Evolutionary conservation across 2,888 invertebrate genomes (phyloP).

Genomic region (Junonia oenone): DNA sequence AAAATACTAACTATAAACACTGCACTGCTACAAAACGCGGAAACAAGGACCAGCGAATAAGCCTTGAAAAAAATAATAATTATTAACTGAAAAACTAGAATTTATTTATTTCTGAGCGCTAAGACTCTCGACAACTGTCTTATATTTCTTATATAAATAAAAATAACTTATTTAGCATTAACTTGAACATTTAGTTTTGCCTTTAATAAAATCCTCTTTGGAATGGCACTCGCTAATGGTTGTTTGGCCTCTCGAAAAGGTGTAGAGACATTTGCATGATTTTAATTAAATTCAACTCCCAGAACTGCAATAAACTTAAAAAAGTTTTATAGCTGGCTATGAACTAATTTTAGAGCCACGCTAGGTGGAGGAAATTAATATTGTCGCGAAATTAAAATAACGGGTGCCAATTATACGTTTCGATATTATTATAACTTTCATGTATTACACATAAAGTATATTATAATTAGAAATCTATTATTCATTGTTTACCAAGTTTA

Average conservation of each 20-base stretch:
- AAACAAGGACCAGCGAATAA: no score
- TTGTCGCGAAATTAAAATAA: not conserved
- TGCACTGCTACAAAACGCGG: no score
- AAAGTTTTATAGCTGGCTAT: constrained; percentile 23
- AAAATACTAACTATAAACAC: no score
- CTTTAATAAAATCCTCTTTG: constrained; percentile 27
- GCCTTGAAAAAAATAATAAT: no score
- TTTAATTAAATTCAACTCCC: constrained; percentile 50
- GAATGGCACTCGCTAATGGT: constrained; percentile 28
- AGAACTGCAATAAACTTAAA: constrained; percentile 26
- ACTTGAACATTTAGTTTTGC: constrained; percentile 16
- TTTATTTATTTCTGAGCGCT: no score
- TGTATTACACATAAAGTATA: no score
- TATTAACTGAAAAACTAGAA: no score
- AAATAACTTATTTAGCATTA: constrained; percentile 17
- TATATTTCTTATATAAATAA: constrained; percentile 5
- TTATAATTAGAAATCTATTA: no score
- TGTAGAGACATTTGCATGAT: constrained; percentile 51
- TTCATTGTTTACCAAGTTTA: no score
- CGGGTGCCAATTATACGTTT: not conserved
- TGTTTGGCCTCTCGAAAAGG: constrained; percentile 34
- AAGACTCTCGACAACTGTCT: not conserved
- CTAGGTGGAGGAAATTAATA: constrained; percentile 8
- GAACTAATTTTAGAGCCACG: constrained; percentile 24
- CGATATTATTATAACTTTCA: no score